A percentile compares a stretch with the other conserved stretches of the same genome.
phyloP scores from a whole-genome alignment of 2,113 vertebrate species.

The Alectura lathami region DNA sequence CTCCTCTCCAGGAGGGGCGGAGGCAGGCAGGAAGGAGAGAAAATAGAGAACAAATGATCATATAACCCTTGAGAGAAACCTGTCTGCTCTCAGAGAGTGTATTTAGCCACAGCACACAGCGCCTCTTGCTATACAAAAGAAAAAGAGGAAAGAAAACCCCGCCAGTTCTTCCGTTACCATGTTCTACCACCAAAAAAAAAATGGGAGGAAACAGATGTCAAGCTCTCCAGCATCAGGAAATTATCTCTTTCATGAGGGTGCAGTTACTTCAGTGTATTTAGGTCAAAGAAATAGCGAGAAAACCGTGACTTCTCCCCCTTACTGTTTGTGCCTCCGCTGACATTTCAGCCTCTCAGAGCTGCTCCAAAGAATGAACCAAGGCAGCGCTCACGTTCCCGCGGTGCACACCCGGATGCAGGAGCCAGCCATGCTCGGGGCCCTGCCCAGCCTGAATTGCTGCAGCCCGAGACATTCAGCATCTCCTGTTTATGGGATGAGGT shows the following conservation, averaged over 20 bases:
- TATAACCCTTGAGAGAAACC: conserved; percentile 65
- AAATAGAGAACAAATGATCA: conserved; percentile 70
- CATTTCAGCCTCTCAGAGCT: not conserved
- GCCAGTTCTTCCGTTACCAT: conserved; percentile 61
- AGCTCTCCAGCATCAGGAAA: conserved; percentile 58
- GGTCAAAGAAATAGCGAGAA: conserved; percentile 48
- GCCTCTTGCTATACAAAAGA: conserved; percentile 56
- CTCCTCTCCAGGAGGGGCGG: conserved; percentile 52
- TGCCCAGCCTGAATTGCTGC: fast-evolving
- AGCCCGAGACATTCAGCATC: not conserved
- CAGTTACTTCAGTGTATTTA: conserved; percentile 45
- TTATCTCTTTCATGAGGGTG: conserved; percentile 64
- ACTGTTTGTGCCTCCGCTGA: not conserved
- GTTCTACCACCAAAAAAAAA: conserved; percentile 44
- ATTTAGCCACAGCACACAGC: conserved; percentile 38
- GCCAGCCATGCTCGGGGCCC: not conserved
- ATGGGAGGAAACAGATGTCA: conserved; percentile 75
- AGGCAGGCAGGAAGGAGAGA: conserved; percentile 63
- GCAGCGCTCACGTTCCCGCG: fast-evolving
- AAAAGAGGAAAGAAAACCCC: conserved; percentile 68
- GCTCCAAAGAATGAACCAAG: not conserved
- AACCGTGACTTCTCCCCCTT: not conserved
- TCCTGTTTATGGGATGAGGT: not conserved
- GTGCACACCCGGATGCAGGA: not conserved
- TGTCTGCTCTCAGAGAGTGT: conserved; percentile 24